Evolutionary conservation across 35 echinoderm and acorn worm species (phyloP).

Genomic region (Anneissia japonica): DNA sequence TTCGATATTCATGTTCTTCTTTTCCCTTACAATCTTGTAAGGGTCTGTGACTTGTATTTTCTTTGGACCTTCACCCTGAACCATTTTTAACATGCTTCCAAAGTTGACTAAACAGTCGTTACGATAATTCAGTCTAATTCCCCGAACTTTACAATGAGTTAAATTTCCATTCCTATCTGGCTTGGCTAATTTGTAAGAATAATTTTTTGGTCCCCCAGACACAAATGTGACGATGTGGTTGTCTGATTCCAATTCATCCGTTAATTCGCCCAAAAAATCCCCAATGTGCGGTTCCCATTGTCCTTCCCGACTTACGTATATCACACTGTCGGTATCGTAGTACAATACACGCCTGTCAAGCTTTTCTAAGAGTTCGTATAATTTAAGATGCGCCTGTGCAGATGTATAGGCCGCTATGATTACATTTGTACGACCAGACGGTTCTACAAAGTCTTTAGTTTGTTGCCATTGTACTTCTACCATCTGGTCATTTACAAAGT

Average conservation of each 20-base stretch:
- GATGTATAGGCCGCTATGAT: constrained; percentile 51
- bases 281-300: constrained; percentile 16
- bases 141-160: no score
- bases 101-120: no score
- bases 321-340: constrained; percentile 58
- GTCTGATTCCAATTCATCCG: constrained; percentile 34
- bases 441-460: not conserved
- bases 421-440: constrained; percentile 32
- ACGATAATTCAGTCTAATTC: no score
- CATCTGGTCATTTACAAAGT: constrained; percentile 9
- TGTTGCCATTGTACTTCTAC: not conserved
- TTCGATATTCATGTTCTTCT: no score
- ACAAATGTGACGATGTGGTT: constrained; percentile 38
- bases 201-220: constrained; percentile 42
- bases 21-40: no score
- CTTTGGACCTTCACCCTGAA: no score
- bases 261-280: constrained; percentile 52
- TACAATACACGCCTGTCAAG: constrained; percentile 41
- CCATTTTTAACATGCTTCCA: no score
- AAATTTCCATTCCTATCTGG: no score
- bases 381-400: constrained; percentile 39
- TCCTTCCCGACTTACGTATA: constrained; percentile 22
- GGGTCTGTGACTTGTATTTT: no score
- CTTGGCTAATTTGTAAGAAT: constrained; percentile 35
- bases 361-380: constrained; percentile 50